These are phyloP conservation scores for Dasypolia templi DNA, from an alignment of 2,888 invertebrate species.

Conservation along the genomic window DNA sequence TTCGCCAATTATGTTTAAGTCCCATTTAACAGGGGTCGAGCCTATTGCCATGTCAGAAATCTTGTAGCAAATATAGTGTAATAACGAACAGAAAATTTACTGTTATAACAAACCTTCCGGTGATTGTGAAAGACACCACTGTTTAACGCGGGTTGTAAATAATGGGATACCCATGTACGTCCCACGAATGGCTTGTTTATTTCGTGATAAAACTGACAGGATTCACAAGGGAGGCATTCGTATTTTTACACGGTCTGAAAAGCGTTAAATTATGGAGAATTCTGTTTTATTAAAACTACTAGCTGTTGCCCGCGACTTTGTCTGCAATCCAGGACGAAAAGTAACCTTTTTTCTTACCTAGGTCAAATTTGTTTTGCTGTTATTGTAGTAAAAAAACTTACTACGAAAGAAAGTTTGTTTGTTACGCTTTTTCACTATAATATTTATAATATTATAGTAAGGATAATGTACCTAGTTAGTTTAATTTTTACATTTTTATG, in stretches of 20 bases:
- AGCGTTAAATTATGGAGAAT: constrained; percentile 30
- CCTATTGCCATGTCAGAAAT: background rate
- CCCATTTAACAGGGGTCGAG: too few species aligned
- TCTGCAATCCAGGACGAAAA: too few species aligned
- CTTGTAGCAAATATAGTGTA: background rate
- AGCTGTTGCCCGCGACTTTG: too few species aligned
- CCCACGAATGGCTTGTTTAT: constrained; percentile 56
- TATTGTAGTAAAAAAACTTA: too few species aligned
- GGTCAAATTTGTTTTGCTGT: too few species aligned
- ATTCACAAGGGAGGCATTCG: constrained; percentile 44
- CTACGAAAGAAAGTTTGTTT: too few species aligned
- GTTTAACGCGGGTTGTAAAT: constrained; percentile 56
- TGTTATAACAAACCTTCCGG: constrained; percentile 18
- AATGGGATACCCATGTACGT: constrained; percentile 46
- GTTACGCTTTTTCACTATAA: too few species aligned
- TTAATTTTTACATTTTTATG: background rate
- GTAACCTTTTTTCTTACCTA: too few species aligned
- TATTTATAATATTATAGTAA: too few species aligned
- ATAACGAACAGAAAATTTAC: constrained; percentile 2
- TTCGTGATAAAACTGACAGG: constrained; percentile 60
- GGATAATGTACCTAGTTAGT: background rate
- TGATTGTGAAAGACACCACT: constrained; percentile 46
- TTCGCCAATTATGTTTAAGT: too few species aligned
- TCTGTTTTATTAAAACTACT: constrained; percentile 21
- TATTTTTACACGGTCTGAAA: constrained; percentile 39